Base-by-base conservation (phyloP, 2,888 invertebrate species). In the Drosophila gaucha region DNA sequence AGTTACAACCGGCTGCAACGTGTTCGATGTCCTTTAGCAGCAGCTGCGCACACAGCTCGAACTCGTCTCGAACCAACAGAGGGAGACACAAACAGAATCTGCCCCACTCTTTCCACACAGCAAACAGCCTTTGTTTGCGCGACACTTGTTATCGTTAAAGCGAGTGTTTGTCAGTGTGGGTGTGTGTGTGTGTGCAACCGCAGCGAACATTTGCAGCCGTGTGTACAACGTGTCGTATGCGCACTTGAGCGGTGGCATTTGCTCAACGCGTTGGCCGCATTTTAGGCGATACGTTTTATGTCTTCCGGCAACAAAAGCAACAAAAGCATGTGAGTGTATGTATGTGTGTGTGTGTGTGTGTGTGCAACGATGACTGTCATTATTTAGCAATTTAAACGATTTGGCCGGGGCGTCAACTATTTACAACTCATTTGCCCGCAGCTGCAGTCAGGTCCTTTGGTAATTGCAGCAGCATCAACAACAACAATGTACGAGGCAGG, bases 351-450 rank as follows among this genome's bases (percentile, higher is more conserved):
- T 36, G 22, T 30, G 33, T 26, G 49, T 41, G 12, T 43, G 38
- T 51, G 54, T 58, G 50, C 31, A 52, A 59, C 65, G 63, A 69
- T 80, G 67, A 62, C 72, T 71, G 74, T 67, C 84, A 83, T 83
- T 86, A 83, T 83, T 79, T 80, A 67, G 78, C 80, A 71, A 86
- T 84, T 83, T 78, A 83, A 86, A 83, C 80, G 76, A 73, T 83
- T 86, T 80, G 69, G 77, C 50, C 67, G 59, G 62, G 67, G 62
- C 73, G 76, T 76, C 77, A 77, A 70, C 73, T 77, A 70, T 77
- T 77, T 77, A 73, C 74, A 77, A 77, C 77, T 76, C 74, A 77
- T 74, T 77, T 66, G 67, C 62, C 74, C 65, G 65, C 72, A 74
- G 64, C 58, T 59, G 57, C 70, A 67, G 28, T 35, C 44, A 36